phyloP scores from a whole-genome alignment of 2,797 vertebrate species.

The Lepilemur septentrionalis region DNA sequence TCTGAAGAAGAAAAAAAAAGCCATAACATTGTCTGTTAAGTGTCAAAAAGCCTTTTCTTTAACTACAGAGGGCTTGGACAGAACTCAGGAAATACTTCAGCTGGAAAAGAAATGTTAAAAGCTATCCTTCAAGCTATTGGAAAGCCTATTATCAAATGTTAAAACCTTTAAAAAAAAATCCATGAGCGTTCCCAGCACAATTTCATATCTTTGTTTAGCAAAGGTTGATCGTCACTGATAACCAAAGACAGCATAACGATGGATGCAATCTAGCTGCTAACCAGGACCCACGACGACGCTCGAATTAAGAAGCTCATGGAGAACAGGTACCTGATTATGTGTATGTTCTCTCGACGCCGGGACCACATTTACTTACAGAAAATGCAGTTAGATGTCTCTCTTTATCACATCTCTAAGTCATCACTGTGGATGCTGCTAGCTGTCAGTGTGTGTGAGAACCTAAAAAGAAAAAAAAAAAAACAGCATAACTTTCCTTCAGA shows the following conservation, averaged over 20 bases:
- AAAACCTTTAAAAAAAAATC: conserved; percentile 79
- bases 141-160: conserved; percentile 87
- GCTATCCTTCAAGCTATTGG: conserved; percentile 84
- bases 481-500: conserved; percentile 54
- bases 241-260: conserved; percentile 80
- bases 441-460: conserved; percentile 91
- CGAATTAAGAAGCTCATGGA: conserved; percentile 66
- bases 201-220: conserved; percentile 77
- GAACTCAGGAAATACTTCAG: conserved; percentile 85
- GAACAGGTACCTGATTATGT: conserved; percentile 70
- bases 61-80: conserved; percentile 82
- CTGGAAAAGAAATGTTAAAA: conserved; percentile 86
- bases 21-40: conserved; percentile 82
- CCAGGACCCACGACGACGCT: conserved; percentile 77
- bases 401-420: conserved; percentile 89
- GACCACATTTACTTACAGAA: conserved; percentile 87
- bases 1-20: conserved; percentile 77
- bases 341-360: conserved; percentile 51
- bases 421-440: conserved; percentile 88
- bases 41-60: conserved; percentile 85
- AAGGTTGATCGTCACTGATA: conserved; percentile 81
- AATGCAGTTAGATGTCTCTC: conserved; percentile 89
- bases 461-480: conserved; percentile 48
- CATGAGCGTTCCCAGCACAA: conserved; percentile 76
- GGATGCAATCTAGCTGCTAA: conserved; percentile 81